These are phyloP conservation scores for Caenorhabditis parvicauda DNA, from an alignment of 2,888 invertebrate species.

Conservation along the genomic window DNA sequence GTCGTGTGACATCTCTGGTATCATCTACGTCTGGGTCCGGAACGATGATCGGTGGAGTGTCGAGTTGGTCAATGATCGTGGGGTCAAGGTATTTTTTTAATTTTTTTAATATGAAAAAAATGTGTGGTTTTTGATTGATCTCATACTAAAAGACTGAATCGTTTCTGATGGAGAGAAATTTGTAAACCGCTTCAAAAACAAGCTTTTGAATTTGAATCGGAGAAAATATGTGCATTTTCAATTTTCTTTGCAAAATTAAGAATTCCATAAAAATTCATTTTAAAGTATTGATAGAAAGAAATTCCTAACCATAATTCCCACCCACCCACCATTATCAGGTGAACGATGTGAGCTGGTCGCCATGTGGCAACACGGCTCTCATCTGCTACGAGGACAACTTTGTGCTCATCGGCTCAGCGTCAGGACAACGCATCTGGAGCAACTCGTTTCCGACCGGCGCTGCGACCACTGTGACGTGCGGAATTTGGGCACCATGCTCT, in stretches of 20 bases:
- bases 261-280: too few species aligned
- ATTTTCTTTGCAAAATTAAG: not conserved
- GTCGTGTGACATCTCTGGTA: conserved; percentile 86
- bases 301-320: too few species aligned
- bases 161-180: not conserved
- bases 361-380: conserved; percentile 94
- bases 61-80: conserved; percentile 95
- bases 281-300: too few species aligned
- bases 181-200: not conserved
- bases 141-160: not conserved
- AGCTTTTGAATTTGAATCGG: too few species aligned
- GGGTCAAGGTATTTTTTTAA: conserved; percentile 75
- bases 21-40: conserved; percentile 99
- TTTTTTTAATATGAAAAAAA: conserved; percentile 3
- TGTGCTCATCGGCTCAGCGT: conserved; percentile 77
- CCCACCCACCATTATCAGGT: too few species aligned
- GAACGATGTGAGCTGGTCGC: conserved; percentile 97
- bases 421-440: conserved; percentile 82
- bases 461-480: conserved; percentile 77
- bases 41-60: conserved; percentile 98
- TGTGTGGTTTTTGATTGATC: not conserved
- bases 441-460: conserved; percentile 76
- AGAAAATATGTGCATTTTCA: too few species aligned
- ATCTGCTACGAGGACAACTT: conserved; percentile 98
- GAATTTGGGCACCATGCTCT: conserved; percentile 96